These are phyloP conservation scores for Pachyramphus minor DNA, from an alignment of 2,113 vertebrate species.

Conservation along the genomic window DNA sequence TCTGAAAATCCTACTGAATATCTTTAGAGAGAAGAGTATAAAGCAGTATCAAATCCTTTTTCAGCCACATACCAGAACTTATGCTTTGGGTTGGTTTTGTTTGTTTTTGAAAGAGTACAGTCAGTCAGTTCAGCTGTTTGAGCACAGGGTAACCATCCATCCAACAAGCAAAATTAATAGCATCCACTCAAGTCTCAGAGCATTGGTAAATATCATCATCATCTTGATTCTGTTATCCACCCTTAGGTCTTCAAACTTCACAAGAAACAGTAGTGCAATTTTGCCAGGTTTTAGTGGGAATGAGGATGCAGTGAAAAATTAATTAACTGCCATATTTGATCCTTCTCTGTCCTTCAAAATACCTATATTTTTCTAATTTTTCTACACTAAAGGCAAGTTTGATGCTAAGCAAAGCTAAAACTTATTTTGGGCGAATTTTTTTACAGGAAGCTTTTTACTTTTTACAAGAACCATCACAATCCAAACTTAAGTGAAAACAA, in stretches of 20 bases:
- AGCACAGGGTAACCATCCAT: not conserved
- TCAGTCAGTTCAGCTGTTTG: not conserved
- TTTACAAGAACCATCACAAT: not conserved
- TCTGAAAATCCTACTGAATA: not conserved
- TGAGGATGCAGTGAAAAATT: not conserved
- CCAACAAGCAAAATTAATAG: not conserved
- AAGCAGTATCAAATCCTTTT: not conserved
- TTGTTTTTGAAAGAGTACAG: not conserved
- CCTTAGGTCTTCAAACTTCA: not conserved
- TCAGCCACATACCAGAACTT: not conserved
- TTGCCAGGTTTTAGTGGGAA: not conserved
- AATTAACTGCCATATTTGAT: not conserved
- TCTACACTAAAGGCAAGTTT: not conserved
- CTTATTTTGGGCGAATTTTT: not conserved
- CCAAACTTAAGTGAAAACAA: not conserved
- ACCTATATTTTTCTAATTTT: not conserved
- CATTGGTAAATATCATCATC: not conserved
- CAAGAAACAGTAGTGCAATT: not conserved
- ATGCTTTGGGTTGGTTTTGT: not conserved
- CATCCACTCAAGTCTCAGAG: not conserved
- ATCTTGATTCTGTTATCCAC: not conserved
- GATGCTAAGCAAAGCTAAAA: not conserved
- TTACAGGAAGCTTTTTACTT: not conserved
- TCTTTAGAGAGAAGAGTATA: not conserved
- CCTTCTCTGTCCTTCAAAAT: not conserved